These are phyloP conservation scores for Chelmon rostratus DNA, from an alignment of 2,797 vertebrate genomes.

Conservation along the genomic window DNA sequence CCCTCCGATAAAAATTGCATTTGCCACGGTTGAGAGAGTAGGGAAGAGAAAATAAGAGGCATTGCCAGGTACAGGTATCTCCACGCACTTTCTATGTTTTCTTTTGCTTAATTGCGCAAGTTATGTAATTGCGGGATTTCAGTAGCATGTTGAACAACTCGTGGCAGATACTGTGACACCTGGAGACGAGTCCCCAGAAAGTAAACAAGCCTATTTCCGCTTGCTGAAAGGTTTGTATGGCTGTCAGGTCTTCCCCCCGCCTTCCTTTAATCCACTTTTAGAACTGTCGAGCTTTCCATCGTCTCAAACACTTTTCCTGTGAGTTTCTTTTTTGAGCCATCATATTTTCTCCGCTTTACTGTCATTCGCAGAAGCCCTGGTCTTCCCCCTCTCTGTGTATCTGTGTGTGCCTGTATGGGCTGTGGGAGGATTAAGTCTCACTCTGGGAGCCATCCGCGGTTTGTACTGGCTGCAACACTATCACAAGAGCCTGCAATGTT, in stretches of 20 bases:
- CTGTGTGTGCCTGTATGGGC: constrained; percentile 23
- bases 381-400: constrained; percentile 35
- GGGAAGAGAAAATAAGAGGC: constrained; percentile 9
- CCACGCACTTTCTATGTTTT: constrained; percentile 10
- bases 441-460: constrained; percentile 40
- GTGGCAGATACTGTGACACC: constrained; percentile 58
- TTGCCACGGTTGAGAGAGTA: background rate
- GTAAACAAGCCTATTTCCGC: constrained; percentile 64
- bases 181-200: constrained; percentile 56
- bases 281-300: constrained; percentile 43
- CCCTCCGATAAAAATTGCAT: constrained; percentile 4
- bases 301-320: constrained; percentile 34
- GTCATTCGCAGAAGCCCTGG: constrained; percentile 46
- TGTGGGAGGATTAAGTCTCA: constrained; percentile 58
- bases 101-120: constrained; percentile 48
- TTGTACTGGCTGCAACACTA: constrained; percentile 43
- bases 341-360: constrained; percentile 42
- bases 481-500: constrained; percentile 27
- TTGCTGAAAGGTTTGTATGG: constrained; percentile 42
- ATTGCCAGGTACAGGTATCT: constrained; percentile 29
- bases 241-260: constrained; percentile 58
- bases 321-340: constrained; percentile 33
- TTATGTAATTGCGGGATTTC: constrained; percentile 76
- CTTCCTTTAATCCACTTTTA: constrained; percentile 62
- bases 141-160: constrained; percentile 52